Percentiles rank a stretch among this genome's conserved stretches.
phyloP scores from a whole-genome alignment of 2,113 vertebrate species.

The Mirounga angustirostris region DNA sequence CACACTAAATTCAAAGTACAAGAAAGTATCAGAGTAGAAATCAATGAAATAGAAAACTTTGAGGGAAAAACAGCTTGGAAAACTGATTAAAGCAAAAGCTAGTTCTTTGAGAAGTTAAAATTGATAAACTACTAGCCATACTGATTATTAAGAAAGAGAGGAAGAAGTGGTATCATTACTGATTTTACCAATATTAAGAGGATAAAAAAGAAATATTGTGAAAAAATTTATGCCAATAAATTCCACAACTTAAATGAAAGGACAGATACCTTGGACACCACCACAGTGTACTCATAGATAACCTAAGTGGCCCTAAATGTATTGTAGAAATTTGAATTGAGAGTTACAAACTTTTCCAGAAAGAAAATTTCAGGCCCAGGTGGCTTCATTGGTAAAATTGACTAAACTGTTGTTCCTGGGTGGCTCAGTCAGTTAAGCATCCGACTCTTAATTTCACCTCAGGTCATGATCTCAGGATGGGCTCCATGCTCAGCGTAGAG shows the following conservation, averaged over 20 bases:
- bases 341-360: background rate
- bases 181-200: background rate
- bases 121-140: background rate
- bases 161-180: background rate
- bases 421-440: too few relatives aligned
- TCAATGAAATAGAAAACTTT: slow-evolving; percentile 26
- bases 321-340: background rate
- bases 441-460: too few relatives aligned
- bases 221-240: background rate
- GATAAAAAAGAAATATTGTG: background rate
- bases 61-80: background rate
- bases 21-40: background rate
- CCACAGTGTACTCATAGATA: background rate
- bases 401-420: too few relatives aligned
- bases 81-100: background rate
- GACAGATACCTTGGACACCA: background rate
- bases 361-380: background rate
- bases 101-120: background rate
- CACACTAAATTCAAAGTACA: background rate
- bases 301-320: background rate
- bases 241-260: background rate
- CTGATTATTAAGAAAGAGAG: background rate
- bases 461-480: too few relatives aligned
- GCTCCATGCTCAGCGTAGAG: too few relatives aligned
- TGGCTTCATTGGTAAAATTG: background rate